Evolutionary conservation across 2,113 vertebrate species (phyloP), one percentile per base, ranked within the genome.

Genomic region (Ictalurus punctatus): DNA sequence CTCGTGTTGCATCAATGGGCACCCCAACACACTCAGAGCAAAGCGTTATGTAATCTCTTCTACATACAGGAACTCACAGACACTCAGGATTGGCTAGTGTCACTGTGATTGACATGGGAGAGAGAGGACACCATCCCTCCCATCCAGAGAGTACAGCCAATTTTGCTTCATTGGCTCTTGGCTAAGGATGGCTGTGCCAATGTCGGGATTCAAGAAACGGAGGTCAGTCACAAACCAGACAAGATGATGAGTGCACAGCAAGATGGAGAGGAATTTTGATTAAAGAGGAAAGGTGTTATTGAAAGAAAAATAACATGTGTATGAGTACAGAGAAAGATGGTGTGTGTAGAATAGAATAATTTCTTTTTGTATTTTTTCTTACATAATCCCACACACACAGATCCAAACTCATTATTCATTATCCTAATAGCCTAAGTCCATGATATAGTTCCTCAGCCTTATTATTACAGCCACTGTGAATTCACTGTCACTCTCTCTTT

Each of bases 181-280:
- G 54, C 54, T 56, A 56, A 56, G 12, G 14, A 56, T 56, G 54
- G 54, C 54, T 16, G 14, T 16, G 13, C 14, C 54, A 14, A 56
- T 0, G 54, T 56, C 12, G 3, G 54, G 54, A 56, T 52, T 52
- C 48, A 52, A 82, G 56, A 19, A 23, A 83, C 6, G 21, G 56
- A 61, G 80, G 80, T 61, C 56, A 37, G n/a, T 83, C 58, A 10
- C 30, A 83, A 30, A 21, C 80, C n/a, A 82, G 52, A 82, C 54
- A 61, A 23, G 56, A 61, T 21, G 30, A 37, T 4, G 37, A 67
- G 19, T 84, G 83, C 2, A 17, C 12, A 48, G 83, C 34, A n/a
- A 84, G 61, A 65, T 67, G 83, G 40, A 67, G 83, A 27, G n/a
- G 83, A 84, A 84, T 65, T 44, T 17, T 84, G 58, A 84, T 65